Evolutionary conservation across 2,797 vertebrate genomes (phyloP).

Genomic region (Adelosebastes latens): DNA sequence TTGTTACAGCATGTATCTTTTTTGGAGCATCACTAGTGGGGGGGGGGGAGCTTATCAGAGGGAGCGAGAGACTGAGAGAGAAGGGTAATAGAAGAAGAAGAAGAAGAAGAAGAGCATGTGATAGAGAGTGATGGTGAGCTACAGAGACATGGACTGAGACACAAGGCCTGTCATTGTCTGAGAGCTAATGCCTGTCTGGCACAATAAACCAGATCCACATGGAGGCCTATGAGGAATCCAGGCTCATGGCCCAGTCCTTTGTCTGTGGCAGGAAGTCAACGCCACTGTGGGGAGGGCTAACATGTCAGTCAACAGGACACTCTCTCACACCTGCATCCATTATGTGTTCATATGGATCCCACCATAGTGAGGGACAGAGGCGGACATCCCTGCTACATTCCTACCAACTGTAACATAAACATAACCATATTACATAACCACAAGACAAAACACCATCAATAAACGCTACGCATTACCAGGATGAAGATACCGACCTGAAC

Average conservation of each 20-base stretch:
- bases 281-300: background rate
- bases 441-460: too few species aligned
- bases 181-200: conserved; percentile 9
- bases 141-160: conserved; percentile 23
- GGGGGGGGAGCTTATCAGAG: background rate
- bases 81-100: background rate
- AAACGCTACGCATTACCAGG: too few species aligned
- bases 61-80: background rate
- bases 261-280: conserved; percentile 42
- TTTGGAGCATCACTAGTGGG: background rate
- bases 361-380: background rate
- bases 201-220: conserved; percentile 48
- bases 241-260: conserved; percentile 36
- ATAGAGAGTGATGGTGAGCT: conserved; percentile 26
- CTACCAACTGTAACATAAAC: background rate
- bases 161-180: conserved; percentile 50
- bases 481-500: too few species aligned
- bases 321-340: conserved; percentile 23
- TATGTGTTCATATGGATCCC: background rate
- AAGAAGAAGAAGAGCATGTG: conserved; percentile 14
- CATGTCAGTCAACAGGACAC: conserved; percentile 3
- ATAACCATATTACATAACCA: background rate
- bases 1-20: background rate
- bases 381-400: background rate
- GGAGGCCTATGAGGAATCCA: conserved; percentile 46